Evolutionary conservation across 2,888 invertebrate genomes (phyloP).

Genomic region (Monochamus alternatus): DNA sequence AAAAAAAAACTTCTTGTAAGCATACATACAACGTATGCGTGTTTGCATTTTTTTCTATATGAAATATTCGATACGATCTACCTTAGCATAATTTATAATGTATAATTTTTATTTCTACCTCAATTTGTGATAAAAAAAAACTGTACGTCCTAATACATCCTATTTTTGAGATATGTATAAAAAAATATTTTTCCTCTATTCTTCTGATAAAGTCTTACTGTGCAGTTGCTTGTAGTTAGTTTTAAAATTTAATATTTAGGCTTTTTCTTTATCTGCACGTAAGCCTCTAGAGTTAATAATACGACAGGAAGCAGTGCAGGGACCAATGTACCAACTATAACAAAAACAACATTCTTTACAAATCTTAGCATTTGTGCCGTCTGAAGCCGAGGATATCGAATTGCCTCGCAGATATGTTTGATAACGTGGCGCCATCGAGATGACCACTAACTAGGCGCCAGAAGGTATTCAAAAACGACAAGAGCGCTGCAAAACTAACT

Average conservation of each 20-base stretch:
- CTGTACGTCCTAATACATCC: too few species aligned
- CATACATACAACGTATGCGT: too few species aligned
- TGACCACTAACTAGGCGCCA: slow-evolving; percentile 52
- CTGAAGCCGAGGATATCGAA: slow-evolving; percentile 29
- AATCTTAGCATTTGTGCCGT: slow-evolving; percentile 20
- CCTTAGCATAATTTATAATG: too few species aligned
- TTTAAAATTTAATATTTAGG: not conserved
- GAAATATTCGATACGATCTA: too few species aligned
- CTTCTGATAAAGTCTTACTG: not conserved
- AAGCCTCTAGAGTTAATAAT: slow-evolving; percentile 3
- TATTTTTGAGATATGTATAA: too few species aligned
- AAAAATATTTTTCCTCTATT: too few species aligned
- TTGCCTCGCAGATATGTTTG: slow-evolving; percentile 37
- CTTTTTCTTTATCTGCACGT: not conserved
- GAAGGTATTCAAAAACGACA: slow-evolving; percentile 53
- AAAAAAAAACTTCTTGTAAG: too few species aligned
- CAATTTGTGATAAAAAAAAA: too few species aligned
- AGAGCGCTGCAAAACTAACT: slow-evolving; percentile 39
- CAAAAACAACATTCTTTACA: slow-evolving; percentile 28
- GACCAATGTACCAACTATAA: not conserved
- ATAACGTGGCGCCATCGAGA: slow-evolving; percentile 46
- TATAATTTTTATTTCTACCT: too few species aligned
- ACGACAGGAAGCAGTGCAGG: slow-evolving; percentile 20
- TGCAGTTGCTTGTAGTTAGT: not conserved
- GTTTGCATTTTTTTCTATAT: too few species aligned